These are phyloP conservation scores for Sitta europaea DNA, from an alignment of 2,113 vertebrate species.

Conservation along the genomic window DNA sequence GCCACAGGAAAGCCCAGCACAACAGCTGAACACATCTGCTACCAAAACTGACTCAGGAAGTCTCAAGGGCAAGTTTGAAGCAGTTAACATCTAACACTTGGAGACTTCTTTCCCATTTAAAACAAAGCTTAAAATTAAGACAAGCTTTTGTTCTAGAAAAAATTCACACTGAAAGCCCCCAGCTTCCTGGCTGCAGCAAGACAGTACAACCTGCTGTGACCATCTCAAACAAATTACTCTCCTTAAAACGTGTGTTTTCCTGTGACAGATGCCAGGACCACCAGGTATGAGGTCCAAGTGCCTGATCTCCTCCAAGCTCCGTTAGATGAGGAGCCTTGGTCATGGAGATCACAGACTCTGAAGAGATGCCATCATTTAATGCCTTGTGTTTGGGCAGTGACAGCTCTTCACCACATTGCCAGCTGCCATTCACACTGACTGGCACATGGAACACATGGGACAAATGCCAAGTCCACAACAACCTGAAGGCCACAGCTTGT, in stretches of 20 bases:
- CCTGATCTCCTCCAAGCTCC: background rate
- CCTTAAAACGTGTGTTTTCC: background rate
- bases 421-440: background rate
- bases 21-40: accelerated
- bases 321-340: background rate
- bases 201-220: background rate
- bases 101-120: background rate
- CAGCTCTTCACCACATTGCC: background rate
- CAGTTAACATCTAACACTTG: accelerated
- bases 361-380: background rate
- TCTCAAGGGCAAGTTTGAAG: accelerated
- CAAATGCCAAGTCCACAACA: background rate
- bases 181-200: background rate
- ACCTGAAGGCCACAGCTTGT: background rate
- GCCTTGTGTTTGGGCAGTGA: background rate
- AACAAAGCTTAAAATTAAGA: background rate
- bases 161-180: background rate
- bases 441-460: background rate
- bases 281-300: background rate
- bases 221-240: accelerated
- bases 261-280: background rate
- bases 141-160: background rate
- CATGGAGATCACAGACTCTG: background rate
- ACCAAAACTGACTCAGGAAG: background rate
- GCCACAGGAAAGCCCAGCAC: accelerated